Conservation (phyloP, 2,888 invertebrate species). For the Chloromyia formosa region DNA sequence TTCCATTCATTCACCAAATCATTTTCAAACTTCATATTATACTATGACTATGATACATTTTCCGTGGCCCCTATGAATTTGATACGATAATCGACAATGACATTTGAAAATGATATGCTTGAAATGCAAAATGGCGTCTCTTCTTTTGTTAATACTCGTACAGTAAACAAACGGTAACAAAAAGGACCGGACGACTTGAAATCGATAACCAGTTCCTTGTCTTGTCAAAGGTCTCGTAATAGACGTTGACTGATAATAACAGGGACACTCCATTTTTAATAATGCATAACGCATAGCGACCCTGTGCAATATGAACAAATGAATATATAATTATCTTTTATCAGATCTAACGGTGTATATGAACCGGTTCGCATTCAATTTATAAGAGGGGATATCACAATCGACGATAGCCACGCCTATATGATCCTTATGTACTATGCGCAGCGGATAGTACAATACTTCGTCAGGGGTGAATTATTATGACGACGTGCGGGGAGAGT, state of each 20-base stretch:
- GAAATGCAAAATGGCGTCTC: constrained; percentile 17
- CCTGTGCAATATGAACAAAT: not conserved
- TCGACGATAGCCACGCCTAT: not conserved
- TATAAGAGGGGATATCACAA: not conserved
- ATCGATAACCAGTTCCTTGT: constrained; percentile 12
- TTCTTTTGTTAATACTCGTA: not conserved
- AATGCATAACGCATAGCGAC: not conserved
- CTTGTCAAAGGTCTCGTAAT: not conserved
- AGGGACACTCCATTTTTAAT: constrained; percentile 15
- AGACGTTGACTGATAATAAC: constrained; percentile 1
- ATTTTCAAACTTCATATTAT: too few species aligned
- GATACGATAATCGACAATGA: constrained; percentile 16
- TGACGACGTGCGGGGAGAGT: not conserved
- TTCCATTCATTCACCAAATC: too few species aligned
- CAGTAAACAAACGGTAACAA: not conserved
- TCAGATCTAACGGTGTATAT: constrained; percentile 7
- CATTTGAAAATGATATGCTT: constrained; percentile 13
- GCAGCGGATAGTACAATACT: too few species aligned
- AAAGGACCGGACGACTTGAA: not conserved
- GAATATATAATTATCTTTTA: not conserved
- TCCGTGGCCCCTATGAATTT: not conserved
- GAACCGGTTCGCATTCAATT: constrained; percentile 1
- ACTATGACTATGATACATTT: too few species aligned
- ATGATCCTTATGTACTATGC: not conserved
- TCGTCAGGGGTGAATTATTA: too few species aligned